Percentiles rank a stretch among this genome's conserved stretches.
Evolutionary conservation across 2,888 invertebrate species (phyloP).

Genomic region (Noctuana brunneofusca): DNA sequence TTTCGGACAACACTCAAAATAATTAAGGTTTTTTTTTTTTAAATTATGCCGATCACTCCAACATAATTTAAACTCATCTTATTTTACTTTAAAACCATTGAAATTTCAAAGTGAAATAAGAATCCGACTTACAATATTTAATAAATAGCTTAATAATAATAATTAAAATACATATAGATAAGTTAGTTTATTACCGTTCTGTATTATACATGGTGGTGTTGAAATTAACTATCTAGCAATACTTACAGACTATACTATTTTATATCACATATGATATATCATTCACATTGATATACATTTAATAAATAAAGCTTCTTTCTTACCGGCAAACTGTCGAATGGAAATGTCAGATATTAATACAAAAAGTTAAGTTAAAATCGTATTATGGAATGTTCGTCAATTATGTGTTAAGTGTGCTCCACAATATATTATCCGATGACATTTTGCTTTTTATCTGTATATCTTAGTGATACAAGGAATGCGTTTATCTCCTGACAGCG

Average conservation of each 20-base stretch:
- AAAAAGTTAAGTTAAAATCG: constrained; percentile 25
- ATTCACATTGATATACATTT: constrained; percentile 70
- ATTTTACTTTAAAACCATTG: constrained; percentile 56
- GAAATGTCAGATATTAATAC: constrained; percentile 51
- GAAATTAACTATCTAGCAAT: constrained; percentile 52
- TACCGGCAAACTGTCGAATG: constrained; percentile 62
- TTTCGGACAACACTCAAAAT: constrained; percentile 41
- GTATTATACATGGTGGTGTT: constrained; percentile 56
- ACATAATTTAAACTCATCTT: constrained; percentile 61
- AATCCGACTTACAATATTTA: constrained; percentile 57
- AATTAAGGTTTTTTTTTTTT: constrained; percentile 53
- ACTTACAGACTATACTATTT: constrained; percentile 62
- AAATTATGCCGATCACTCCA: constrained; percentile 51
- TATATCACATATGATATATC: constrained; percentile 81
- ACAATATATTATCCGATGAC: constrained; percentile 33
- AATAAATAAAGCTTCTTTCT: constrained; percentile 63
- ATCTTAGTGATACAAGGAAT: constrained; percentile 28
- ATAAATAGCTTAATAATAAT: constrained; percentile 65
- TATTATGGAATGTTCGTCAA: constrained; percentile 33
- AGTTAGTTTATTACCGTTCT: constrained; percentile 53
- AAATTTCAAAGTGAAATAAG: constrained; percentile 60
- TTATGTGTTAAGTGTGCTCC: constrained; percentile 20
- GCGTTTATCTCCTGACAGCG: constrained; percentile 25
- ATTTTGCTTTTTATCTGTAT: constrained; percentile 34
- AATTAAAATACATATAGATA: constrained; percentile 43